A percentile compares a stretch with the other conserved stretches of the same genome.
Evolutionary conservation across 2,888 invertebrate species (phyloP).

Genomic region (Eulithis testata): DNA sequence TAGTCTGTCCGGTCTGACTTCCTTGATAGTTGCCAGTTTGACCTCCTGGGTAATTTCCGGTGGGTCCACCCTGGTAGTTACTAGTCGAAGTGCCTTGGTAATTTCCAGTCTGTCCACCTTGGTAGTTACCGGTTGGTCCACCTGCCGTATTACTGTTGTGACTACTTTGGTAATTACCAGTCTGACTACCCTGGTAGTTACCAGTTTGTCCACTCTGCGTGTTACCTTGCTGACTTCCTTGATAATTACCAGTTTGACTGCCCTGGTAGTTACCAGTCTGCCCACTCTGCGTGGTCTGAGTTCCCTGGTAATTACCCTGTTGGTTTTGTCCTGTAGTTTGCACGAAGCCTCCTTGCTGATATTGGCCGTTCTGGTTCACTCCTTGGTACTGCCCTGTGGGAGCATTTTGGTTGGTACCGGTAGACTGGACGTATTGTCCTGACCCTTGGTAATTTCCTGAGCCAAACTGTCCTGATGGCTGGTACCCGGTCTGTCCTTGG

Average conservation of each 20-base stretch:
- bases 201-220: slow-evolving; percentile 24
- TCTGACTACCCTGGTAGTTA: slow-evolving; percentile 17
- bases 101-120: slow-evolving; percentile 5
- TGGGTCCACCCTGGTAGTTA: slow-evolving; percentile 12
- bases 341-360: slow-evolving; percentile 35
- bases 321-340: slow-evolving; percentile 39
- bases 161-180: slow-evolving; percentile 35
- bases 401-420: slow-evolving; percentile 33
- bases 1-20: slow-evolving; percentile 1
- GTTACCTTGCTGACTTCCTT: slow-evolving; percentile 31
- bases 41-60: neutral
- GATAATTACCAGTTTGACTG: slow-evolving; percentile 32
- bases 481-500: slow-evolving; percentile 42
- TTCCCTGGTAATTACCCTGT: slow-evolving; percentile 39
- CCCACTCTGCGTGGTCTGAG: slow-evolving; percentile 11
- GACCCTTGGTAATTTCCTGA: slow-evolving; percentile 31
- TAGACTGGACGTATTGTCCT: slow-evolving; percentile 28
- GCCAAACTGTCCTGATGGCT: slow-evolving; percentile 35
- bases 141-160: slow-evolving; percentile 32
- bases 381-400: slow-evolving; percentile 27
- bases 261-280: slow-evolving; percentile 16
- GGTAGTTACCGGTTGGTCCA: slow-evolving; percentile 18
- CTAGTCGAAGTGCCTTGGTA: slow-evolving; percentile 5
- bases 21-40: slow-evolving; percentile 7
- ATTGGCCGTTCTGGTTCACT: slow-evolving; percentile 25